Evolutionary conservation across 2,797 vertebrate genomes (phyloP), one percentile per base, ranked within the genome.

Genomic region (Masticophis lateralis): DNA sequence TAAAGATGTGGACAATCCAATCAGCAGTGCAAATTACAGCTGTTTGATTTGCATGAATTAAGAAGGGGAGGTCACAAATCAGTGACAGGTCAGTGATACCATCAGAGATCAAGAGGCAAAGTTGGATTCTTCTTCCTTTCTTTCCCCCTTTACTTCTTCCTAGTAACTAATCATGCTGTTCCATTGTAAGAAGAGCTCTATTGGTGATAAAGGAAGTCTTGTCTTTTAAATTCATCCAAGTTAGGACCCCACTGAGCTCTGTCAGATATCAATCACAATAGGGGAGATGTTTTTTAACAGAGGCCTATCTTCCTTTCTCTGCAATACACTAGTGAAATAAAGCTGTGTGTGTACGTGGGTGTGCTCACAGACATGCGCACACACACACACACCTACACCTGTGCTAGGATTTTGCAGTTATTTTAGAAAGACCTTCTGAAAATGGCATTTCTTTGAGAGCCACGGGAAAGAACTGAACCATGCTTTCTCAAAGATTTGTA

Each of bases 221-320:
- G 98, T 98, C 97, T 98, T 98, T 98, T 98, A 98, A 98, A 98
- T 98, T 97, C 97, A 97, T 97, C 97, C 97, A 97, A 98, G 97
- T 98, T 97, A 97, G 98, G 97, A 97, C 97, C 97, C 98, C 97
- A 97, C 94, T 92, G 98, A 97, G 98, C 97, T 96, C 97, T 97
- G 97, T 98, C 97, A 98, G 97, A 97, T 97, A 97, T 98, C 98
- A 97, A 96, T 97, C 97, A 97, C 97, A 97, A 98, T 98, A 96
- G 95, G 97, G 97, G 97, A 97, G 96, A 97, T 97, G 97, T 97
- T 98, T 98, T 98, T 97, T 97, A 97, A 96, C 97, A 97, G 97
- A 97, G 97, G 98, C 97, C 97, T 97, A 96, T 97, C 97, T 97
- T 96, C 96, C 97, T 97, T 97, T 97, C 97, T 94, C 90, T 96